These are phyloP conservation scores for Zosterops hypoxanthus DNA, from an alignment of 2,113 vertebrate genomes.

Conservation along the genomic window DNA sequence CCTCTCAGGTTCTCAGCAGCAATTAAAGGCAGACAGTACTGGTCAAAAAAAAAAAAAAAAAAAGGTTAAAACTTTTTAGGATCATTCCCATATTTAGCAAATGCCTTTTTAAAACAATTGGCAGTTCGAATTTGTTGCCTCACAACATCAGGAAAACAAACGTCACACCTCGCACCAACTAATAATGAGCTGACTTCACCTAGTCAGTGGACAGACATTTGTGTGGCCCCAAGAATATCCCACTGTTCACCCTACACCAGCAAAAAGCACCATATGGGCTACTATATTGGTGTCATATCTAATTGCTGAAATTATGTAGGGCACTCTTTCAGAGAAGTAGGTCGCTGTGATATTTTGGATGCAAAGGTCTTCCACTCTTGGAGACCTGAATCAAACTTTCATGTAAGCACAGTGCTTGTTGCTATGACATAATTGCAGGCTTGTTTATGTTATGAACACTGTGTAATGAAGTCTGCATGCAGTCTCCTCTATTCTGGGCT, in stretches of 20 bases:
- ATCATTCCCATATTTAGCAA: slow-evolving; percentile 18
- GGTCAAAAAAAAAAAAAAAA: not conserved
- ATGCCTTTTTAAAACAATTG: slow-evolving; percentile 29
- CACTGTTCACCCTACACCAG: slow-evolving; percentile 54
- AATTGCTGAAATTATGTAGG: slow-evolving; percentile 68
- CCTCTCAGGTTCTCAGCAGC: not conserved
- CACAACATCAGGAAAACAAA: slow-evolving; percentile 49
- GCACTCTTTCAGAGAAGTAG: slow-evolving; percentile 53
- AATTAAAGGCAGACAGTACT: not conserved
- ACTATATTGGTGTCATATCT: slow-evolving; percentile 64
- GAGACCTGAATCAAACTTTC: slow-evolving; percentile 55
- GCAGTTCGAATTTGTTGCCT: slow-evolving; percentile 29
- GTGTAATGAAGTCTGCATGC: slow-evolving; percentile 43
- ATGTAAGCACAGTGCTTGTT: slow-evolving; percentile 57
- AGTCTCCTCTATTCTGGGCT: slow-evolving; percentile 63
- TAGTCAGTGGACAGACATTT: slow-evolving; percentile 51
- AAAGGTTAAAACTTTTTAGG: not conserved
- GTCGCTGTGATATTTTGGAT: slow-evolving; percentile 64
- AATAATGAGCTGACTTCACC: slow-evolving; percentile 57
- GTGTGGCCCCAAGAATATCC: slow-evolving; percentile 48
- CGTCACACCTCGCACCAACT: slow-evolving; percentile 19
- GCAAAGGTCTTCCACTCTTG: slow-evolving; percentile 56
- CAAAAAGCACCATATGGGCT: slow-evolving; percentile 59
- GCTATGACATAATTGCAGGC: slow-evolving; percentile 65
- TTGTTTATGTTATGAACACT: slow-evolving; percentile 65